These are phyloP conservation scores for Parazoanthus swiftii DNA, from an alignment of 92 coral and sea anemone species.

Conservation along the genomic window DNA sequence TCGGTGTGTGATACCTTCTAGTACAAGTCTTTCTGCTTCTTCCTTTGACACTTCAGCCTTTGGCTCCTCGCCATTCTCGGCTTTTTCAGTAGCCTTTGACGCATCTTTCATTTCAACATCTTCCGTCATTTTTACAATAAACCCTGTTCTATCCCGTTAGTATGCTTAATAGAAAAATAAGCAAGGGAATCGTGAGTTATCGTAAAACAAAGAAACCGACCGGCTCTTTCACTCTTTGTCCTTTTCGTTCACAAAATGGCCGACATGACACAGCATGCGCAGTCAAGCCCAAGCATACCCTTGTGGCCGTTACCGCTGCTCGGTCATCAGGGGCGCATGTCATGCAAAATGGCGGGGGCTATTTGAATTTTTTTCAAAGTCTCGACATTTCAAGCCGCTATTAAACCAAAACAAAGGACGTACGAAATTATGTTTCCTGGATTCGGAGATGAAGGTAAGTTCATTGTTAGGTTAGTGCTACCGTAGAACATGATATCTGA, in stretches of 20 bases:
- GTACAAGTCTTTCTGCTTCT: slow-evolving; percentile 87
- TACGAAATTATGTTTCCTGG: slow-evolving; percentile 39
- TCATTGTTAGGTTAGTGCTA: neutral
- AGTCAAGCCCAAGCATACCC: slow-evolving; percentile 14
- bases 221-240: neutral
- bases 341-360: neutral
- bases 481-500: too few relatives aligned
- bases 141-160: neutral
- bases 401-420: neutral
- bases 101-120: slow-evolving; percentile 97
- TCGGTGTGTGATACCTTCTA: slow-evolving; percentile 72
- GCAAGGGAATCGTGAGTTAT: neutral
- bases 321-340: slow-evolving; percentile 5
- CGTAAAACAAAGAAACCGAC: neutral
- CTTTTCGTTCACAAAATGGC: slow-evolving; percentile 33
- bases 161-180: slow-evolving; percentile 14
- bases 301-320: slow-evolving; percentile 30
- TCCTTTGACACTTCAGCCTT: slow-evolving; percentile 85
- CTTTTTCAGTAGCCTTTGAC: slow-evolving; percentile 52
- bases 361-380: neutral
- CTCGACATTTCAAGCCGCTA: neutral
- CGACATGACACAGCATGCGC: slow-evolving; percentile 70
- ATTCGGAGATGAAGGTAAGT: slow-evolving; percentile 39
- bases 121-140: slow-evolving; percentile 53
- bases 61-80: slow-evolving; percentile 66